Percentiles rank a stretch among this genome's conserved stretches.
Evolutionary conservation across 2,113 vertebrate species (phyloP).

Genomic region (Hipposideros armiger): DNA sequence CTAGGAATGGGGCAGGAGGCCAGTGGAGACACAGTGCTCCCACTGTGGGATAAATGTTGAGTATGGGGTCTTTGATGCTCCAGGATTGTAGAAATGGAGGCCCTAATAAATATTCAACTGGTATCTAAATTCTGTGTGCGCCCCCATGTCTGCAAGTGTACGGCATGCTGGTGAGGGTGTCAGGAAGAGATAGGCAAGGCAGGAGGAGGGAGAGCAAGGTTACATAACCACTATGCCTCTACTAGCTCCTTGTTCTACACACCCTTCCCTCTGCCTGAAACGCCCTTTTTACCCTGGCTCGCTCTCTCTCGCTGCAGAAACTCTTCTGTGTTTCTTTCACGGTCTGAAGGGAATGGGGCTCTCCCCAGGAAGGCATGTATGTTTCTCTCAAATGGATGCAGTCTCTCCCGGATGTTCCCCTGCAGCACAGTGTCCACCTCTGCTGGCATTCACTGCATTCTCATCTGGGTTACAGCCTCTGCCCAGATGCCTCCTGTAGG

Average conservation of each 20-base stretch:
- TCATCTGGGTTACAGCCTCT: neutral
- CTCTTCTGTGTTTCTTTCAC: neutral
- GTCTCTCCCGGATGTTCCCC: neutral
- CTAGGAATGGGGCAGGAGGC: neutral
- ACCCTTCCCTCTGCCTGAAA: neutral
- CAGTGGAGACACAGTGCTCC: neutral
- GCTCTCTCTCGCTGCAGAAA: neutral
- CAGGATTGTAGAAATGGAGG: neutral
- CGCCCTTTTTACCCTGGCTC: no score
- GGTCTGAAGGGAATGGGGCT: neutral
- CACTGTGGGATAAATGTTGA: neutral
- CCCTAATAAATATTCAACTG: neutral
- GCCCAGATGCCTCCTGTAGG: neutral
- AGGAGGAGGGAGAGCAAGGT: neutral
- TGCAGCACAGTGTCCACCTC: neutral
- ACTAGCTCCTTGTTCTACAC: neutral
- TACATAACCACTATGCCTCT: neutral
- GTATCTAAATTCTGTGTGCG: neutral
- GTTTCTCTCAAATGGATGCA: neutral
- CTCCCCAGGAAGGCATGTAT: neutral
- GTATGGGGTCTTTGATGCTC: conserved; percentile 9
- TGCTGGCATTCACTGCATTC: neutral
- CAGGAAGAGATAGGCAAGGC: neutral
- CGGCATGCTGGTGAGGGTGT: neutral
- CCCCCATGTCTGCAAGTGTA: neutral